A percentile compares a stretch with the other conserved stretches of the same genome.
phyloP scores from a whole-genome alignment of 2,113 vertebrate species.

The Empidonax traillii region DNA sequence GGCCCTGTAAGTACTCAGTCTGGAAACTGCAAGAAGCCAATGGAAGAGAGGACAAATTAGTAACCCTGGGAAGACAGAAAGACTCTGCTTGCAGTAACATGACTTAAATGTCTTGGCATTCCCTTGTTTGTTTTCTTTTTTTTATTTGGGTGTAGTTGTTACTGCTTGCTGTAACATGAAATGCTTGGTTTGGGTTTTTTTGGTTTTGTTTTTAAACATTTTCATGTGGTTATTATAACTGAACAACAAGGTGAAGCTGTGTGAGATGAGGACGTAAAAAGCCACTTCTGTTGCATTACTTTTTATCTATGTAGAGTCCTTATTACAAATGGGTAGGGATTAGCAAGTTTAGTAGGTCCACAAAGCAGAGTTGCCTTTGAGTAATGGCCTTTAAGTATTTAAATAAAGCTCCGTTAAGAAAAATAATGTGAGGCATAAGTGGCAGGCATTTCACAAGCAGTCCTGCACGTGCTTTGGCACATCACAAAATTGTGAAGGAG shows the following conservation, averaged over 20 bases:
- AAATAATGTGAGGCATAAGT: neutral
- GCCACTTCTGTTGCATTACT: neutral
- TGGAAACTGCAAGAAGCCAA: neutral
- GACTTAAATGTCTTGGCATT: neutral
- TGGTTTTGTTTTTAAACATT: neutral
- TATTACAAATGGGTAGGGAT: neutral
- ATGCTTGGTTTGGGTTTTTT: neutral
- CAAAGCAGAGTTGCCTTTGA: neutral
- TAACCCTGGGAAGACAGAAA: neutral
- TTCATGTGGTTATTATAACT: neutral
- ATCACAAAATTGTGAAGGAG: neutral
- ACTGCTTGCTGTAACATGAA: neutral
- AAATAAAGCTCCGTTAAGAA: neutral
- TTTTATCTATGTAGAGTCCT: neutral
- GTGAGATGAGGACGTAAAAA: neutral
- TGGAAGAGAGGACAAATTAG: neutral
- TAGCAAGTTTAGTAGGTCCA: neutral
- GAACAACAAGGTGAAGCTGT: neutral
- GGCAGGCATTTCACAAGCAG: neutral
- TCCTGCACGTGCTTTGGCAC: neutral
- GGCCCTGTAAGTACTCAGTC: fast-evolving
- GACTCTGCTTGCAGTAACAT: neutral
- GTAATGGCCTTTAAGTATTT: neutral
- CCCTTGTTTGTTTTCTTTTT: neutral
- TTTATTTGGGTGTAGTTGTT: neutral